Base-by-base conservation (phyloP, 2,888 invertebrate genomes). In the Pammene aurita region DNA sequence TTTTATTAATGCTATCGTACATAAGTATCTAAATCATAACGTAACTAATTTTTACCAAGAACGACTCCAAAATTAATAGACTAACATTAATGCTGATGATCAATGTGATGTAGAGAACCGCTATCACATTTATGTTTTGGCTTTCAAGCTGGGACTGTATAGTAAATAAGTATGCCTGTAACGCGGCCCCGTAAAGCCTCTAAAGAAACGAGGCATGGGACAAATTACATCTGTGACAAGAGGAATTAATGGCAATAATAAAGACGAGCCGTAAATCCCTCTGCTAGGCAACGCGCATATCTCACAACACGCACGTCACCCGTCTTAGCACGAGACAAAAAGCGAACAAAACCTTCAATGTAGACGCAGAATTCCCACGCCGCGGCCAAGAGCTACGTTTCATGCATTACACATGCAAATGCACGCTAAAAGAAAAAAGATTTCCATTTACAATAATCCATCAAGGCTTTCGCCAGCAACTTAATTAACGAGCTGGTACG, bases 351-450 rank as follows among this genome's bases (percentile, higher is more conserved):
- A 77, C 75, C 70, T 72, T 70, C 72, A 76, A 80, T 79, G 78
- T 83, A 79, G 79, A 85, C 79, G 83, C 80, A 75, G 78, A 83
- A 83, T 87, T 87, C 88, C 85, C 88, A 90, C 88, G 84, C 72
- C 77, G 77, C 74, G 75, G 78, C 77, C 83, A 82, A 82, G 79
- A 80, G 78, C 83, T 85, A 85, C 83, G 82, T 88, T 86, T 86
- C 83, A 83, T 79, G 80, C 83, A 86, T 88, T 87, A 84, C 84
- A 84, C 84, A 89, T 89, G 89, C 86, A 88, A 85, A 90, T 88
- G 78, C 85, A 86, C 85, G 84, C 85, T 84, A 84, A 80, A 80
- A 73, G 81, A 78, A 84, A 84, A 86, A 85, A 83, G 84, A 78
- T 78, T 82, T 80, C 81, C 80, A 86, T 85, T 85, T 80, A 83